These are phyloP conservation scores for Apodemia mormo DNA, from an alignment of 2,888 invertebrate genomes.

Conservation along the genomic window DNA sequence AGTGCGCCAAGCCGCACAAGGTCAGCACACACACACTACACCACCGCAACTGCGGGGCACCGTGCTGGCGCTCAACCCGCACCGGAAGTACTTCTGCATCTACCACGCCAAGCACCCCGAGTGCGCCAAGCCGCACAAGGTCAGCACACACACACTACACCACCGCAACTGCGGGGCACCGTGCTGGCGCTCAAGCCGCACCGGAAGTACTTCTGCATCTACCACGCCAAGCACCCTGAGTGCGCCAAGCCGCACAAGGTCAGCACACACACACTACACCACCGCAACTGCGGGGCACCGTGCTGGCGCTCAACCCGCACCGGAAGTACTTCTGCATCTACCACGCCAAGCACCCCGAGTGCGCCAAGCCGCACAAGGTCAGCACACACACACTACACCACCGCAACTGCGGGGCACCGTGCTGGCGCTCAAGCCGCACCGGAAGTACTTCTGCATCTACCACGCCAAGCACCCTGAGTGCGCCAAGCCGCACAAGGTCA, in stretches of 20 bases:
- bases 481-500: constrained; percentile 85
- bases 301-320: constrained; percentile 97
- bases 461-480: constrained; percentile 97
- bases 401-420: constrained; percentile 97
- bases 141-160: constrained; percentile 45
- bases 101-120: constrained; percentile 98
- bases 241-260: constrained; percentile 86
- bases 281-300: constrained; percentile 97
- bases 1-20: constrained; percentile 86
- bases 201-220: constrained; percentile 98
- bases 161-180: constrained; percentile 96
- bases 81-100: constrained; percentile 98
- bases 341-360: constrained; percentile 97
- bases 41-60: constrained; percentile 96
- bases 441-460: constrained; percentile 99
- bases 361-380: constrained; percentile 85
- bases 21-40: constrained; percentile 54
- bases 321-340: constrained; percentile 99
- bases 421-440: constrained; percentile 96
- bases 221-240: constrained; percentile 97
- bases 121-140: constrained; percentile 85
- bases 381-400: constrained; percentile 68
- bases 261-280: constrained; percentile 41
- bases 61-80: constrained; percentile 97
- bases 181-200: constrained; percentile 98